These are phyloP conservation scores for Pterostichus madidus DNA, from an alignment of 2,888 invertebrate genomes.

Conservation along the genomic window DNA sequence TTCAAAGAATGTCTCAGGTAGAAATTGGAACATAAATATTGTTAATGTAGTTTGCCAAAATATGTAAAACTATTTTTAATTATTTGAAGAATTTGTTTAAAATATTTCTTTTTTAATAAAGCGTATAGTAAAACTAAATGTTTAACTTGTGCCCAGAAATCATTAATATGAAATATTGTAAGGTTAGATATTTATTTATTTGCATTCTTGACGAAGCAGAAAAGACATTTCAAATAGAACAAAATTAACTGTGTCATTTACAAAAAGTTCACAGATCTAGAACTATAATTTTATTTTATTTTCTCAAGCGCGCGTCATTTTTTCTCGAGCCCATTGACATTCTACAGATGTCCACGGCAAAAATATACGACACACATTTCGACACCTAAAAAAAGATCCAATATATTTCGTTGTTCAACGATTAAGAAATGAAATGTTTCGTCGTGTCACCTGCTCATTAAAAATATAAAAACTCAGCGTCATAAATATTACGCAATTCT, in stretches of 20 bases:
- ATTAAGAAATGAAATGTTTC: constrained; percentile 66
- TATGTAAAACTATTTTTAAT: constrained; percentile 10
- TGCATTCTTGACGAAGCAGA: constrained; percentile 44
- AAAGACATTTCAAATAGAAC: constrained; percentile 49
- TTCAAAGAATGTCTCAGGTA: constrained; percentile 4
- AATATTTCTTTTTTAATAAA: constrained; percentile 7
- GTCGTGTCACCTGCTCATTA: constrained; percentile 65
- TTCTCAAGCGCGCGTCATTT: constrained; percentile 49
- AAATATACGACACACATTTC: constrained; percentile 66
- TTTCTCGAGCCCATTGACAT: constrained; percentile 58
- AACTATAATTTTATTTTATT: constrained; percentile 47
- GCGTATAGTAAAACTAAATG: constrained; percentile 15
- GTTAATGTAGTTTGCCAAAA: constrained; percentile 13
- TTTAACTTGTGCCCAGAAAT: not conserved
- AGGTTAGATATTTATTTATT: constrained; percentile 51
- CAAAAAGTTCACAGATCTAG: constrained; percentile 50
- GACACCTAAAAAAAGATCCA: constrained; percentile 65
- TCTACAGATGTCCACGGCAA: constrained; percentile 66
- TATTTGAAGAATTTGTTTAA: not conserved
- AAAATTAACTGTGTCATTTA: constrained; percentile 56
- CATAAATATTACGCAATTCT: constrained; percentile 55
- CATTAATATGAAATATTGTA: constrained; percentile 31
- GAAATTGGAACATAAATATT: constrained; percentile 34
- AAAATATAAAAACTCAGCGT: constrained; percentile 62
- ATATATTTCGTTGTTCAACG: constrained; percentile 66